Base-by-base conservation (phyloP, 2,888 invertebrate genomes). In the Nasonia oneida region DNA sequence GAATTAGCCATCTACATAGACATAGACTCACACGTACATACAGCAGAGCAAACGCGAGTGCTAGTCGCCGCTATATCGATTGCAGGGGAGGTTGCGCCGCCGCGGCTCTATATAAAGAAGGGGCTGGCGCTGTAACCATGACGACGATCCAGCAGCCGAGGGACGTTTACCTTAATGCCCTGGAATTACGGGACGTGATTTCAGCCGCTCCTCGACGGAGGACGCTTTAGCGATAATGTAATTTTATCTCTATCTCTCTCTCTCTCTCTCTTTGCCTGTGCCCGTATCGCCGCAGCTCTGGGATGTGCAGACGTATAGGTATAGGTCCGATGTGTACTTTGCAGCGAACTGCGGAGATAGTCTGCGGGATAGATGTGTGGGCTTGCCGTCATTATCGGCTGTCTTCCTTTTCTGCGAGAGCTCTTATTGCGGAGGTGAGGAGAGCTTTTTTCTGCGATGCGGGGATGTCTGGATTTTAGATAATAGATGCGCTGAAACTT, bases 151-250 rank as follows among this genome's bases (percentile, higher is more conserved):
- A 88, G 18, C 64, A 91, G 90, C 89, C 90, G 89, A 89, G 89
- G 88, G 89, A 91, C 93, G 92, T 92, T 93, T 93, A 93, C 93
- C 92, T 93, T 93, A 93, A 93, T 93, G 91, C 92, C 91, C 90
- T 91, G 91, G 92, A 92, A 93, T 93, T 93, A 93, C 91, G 91
- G 90, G 90, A 92, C 92, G 92, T 93, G 93, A 93, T 93, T 92
- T 92, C 90, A 89, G 88, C 89, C 88, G 57, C 76, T 75, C 61
- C 76, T 87, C 89, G 88, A 87, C 89, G 90, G 89, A 90, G 90
- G 89, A 90, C 90, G 91, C 90, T 92, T 93, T 92, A 92, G 91
- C 90, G 91, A 92, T 93, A 93, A 93, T 92, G 91, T 93, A 92
- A 93, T 93, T 93, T 92, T 90, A 91, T 91, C 91, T 90, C 87